Evolutionary conservation across 2,888 invertebrate species (phyloP).

Genomic region (Phrixothrix hirtus): DNA sequence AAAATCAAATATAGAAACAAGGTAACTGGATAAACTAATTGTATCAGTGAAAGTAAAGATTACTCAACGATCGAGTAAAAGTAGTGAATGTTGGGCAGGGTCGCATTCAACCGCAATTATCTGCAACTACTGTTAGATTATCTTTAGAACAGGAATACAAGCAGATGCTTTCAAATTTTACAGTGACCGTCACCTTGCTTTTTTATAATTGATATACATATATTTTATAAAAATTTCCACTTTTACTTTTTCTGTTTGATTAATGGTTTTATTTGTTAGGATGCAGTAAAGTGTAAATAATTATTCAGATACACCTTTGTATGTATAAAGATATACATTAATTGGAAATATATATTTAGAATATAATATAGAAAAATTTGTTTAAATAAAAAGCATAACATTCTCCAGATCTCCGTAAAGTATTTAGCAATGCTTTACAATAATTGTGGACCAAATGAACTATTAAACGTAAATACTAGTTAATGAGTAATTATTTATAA

Average conservation of each 20-base stretch:
- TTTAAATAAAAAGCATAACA: too few species aligned
- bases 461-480: too few species aligned
- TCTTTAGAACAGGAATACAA: conserved; percentile 7
- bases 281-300: too few species aligned
- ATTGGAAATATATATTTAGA: too few species aligned
- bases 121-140: conserved; percentile 5
- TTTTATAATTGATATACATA: conserved; percentile 3
- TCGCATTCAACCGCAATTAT: conserved; percentile 17
- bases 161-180: conserved; percentile 16
- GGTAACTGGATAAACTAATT: conserved; percentile 10
- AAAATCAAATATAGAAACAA: conserved; percentile 7
- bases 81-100: conserved; percentile 30
- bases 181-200: conserved; percentile 31
- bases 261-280: too few species aligned
- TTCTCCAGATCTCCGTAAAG: too few species aligned
- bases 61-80: conserved; percentile 26
- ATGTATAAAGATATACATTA: too few species aligned
- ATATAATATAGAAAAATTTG: too few species aligned
- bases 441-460: too few species aligned
- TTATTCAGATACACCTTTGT: too few species aligned
- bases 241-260: conserved; percentile 25
- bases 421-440: too few species aligned
- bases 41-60: conserved; percentile 27
- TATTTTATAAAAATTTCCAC: conserved; percentile 16
- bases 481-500: too few species aligned